Percentiles rank a stretch among this genome's conserved stretches.
Evolutionary conservation across 1,140 invertebrate species (phyloP).

Genomic region (Tribolium madens): DNA sequence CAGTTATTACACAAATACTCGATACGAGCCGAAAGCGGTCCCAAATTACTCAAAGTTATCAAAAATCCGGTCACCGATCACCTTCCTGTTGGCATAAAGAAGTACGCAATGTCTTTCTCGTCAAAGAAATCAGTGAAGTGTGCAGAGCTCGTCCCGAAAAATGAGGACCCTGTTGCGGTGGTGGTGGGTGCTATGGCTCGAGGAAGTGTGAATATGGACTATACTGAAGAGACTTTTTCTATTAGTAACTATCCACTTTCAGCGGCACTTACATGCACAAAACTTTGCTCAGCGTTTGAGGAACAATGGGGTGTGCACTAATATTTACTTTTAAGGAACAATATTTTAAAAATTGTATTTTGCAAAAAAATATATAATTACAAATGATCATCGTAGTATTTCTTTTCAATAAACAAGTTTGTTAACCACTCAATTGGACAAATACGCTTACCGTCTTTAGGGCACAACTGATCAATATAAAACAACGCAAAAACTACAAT

Average conservation of each 20-base stretch:
- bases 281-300: conserved; percentile 97
- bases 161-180: conserved; percentile 88
- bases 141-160: conserved; percentile 82
- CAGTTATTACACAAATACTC: conserved; percentile 96
- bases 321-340: neutral
- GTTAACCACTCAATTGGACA: conserved; percentile 1
- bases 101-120: conserved; percentile 92
- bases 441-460: neutral
- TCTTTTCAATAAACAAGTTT: neutral
- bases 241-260: conserved; percentile 97
- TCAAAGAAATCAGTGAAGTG: conserved; percentile 83
- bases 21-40: conserved; percentile 89
- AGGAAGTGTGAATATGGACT: conserved; percentile 92
- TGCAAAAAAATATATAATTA: neutral
- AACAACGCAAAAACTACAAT: neutral
- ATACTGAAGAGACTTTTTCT: conserved; percentile 90
- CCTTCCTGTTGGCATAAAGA: conserved; percentile 94
- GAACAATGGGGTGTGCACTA: conserved; percentile 91
- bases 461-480: neutral
- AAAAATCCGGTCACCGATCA: conserved; percentile 97
- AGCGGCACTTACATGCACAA: conserved; percentile 94
- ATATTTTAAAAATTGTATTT: neutral
- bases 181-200: conserved; percentile 98
- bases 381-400: neutral
- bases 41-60: conserved; percentile 96